Percentiles rank a stretch among this genome's conserved stretches.
phyloP scores from a whole-genome alignment of 1,140 invertebrate species.

The Drosophila littoralis region DNA sequence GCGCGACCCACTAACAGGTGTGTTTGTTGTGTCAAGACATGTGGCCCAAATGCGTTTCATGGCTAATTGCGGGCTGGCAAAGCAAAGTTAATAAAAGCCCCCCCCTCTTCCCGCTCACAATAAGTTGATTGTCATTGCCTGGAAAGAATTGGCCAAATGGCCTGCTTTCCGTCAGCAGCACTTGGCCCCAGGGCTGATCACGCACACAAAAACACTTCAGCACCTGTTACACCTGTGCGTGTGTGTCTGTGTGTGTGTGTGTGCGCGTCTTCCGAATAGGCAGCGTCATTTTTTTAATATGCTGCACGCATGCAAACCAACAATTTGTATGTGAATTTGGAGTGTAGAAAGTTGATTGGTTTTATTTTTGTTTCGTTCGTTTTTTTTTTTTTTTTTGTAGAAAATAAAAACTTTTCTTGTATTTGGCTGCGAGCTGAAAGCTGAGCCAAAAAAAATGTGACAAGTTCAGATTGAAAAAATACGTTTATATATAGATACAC shows the following conservation, averaged over 20 bases:
- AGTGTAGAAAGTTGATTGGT: conserved; percentile 80
- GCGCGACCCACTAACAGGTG: conserved; percentile 22
- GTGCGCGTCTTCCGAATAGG: conserved; percentile 44
- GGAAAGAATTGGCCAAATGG: conserved; percentile 45
- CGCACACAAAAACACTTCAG: conserved; percentile 35
- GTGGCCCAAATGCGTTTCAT: conserved; percentile 63
- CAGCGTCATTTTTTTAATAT: conserved; percentile 74
- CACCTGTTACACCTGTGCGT: conserved; percentile 23
- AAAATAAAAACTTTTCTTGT: conserved; percentile 12
- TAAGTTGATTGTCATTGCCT: conserved; percentile 70
- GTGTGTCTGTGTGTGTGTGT: no score
- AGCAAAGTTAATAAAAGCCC: conserved; percentile 8
- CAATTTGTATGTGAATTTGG: conserved; percentile 66
- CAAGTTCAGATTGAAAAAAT: conserved; percentile 22
- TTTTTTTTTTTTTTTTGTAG: conserved; percentile 22
- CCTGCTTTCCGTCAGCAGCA: conserved; percentile 6
- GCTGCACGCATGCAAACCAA: conserved; percentile 78
- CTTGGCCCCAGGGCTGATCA: conserved; percentile 37
- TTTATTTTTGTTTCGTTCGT: conserved; percentile 47
- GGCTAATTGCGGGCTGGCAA: conserved; percentile 62
- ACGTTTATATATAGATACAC: neutral
- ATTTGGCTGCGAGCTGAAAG: conserved; percentile 9
- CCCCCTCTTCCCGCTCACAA: conserved; percentile 19
- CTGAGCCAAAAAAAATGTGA: conserved; percentile 22
- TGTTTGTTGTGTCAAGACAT: conserved; percentile 23